Percentiles rank a stretch among this genome's conserved stretches.
Conservation (phyloP, 2,113 vertebrate species). For the Oncorhynchus clarkii region DNA sequence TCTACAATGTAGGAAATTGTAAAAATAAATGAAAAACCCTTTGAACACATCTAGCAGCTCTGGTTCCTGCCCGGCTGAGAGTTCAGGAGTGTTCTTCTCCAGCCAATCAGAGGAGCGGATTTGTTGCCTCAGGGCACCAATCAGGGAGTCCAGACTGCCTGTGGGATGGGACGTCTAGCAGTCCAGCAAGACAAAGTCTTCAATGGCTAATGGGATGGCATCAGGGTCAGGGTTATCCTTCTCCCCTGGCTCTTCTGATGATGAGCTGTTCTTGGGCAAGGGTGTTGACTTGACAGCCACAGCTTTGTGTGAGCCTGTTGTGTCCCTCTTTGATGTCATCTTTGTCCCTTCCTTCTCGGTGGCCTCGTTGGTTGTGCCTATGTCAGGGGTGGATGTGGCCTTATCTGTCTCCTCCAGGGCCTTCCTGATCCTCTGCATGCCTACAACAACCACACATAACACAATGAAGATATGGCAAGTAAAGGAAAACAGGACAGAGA, state of each 20-base stretch:
- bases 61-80: slow-evolving; percentile 80
- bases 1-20: too few species aligned
- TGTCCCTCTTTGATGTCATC: slow-evolving; percentile 47
- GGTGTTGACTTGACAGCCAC: slow-evolving; percentile 52
- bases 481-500: not conserved
- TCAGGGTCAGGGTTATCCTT: slow-evolving; percentile 19
- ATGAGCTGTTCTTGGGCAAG: slow-evolving; percentile 52
- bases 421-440: slow-evolving; percentile 81
- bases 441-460: slow-evolving; percentile 61
- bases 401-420: slow-evolving; percentile 75
- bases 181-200: slow-evolving; percentile 68
- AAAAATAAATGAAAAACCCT: not conserved
- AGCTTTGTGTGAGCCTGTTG: slow-evolving; percentile 52
- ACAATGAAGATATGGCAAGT: not conserved
- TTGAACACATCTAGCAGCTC: slow-evolving; percentile 82
- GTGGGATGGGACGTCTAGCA: slow-evolving; percentile 61
- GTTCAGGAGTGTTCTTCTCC: slow-evolving; percentile 80
- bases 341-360: slow-evolving; percentile 33
- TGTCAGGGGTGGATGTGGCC: slow-evolving; percentile 45
- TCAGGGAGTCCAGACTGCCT: slow-evolving; percentile 72
- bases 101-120: slow-evolving; percentile 80
- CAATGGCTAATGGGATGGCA: slow-evolving; percentile 45
- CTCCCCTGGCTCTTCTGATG: slow-evolving; percentile 16
- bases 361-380: slow-evolving; percentile 24
- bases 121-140: slow-evolving; percentile 78